phyloP scores from a whole-genome alignment of 2,888 invertebrate species.

The Agrotis exclamationis region DNA sequence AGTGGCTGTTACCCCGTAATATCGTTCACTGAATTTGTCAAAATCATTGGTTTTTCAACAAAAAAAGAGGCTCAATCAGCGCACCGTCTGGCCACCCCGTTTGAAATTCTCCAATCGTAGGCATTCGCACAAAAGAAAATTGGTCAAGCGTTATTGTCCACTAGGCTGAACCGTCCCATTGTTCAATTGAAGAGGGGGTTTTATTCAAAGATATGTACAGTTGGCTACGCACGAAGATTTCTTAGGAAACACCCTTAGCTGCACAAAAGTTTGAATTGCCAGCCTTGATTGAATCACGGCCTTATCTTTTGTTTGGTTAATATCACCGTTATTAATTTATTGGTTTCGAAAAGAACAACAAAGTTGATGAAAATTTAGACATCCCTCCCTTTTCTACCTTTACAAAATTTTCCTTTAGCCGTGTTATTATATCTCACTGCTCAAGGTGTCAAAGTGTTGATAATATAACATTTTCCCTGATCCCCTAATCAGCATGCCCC shows the following conservation, averaged over 20 bases:
- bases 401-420: background rate
- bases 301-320: conserved; percentile 71
- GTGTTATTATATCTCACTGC: background rate
- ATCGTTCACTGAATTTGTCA: conserved; percentile 82
- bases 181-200: conserved; percentile 86
- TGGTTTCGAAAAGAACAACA: conserved; percentile 46
- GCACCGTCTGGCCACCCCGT: conserved; percentile 79
- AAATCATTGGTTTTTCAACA: conserved; percentile 83
- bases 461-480: conserved; percentile 42
- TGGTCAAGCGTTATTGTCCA: conserved; percentile 90
- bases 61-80: conserved; percentile 86
- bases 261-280: conserved; percentile 77
- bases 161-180: conserved; percentile 85
- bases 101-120: conserved; percentile 88
- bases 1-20: conserved; percentile 58
- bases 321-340: conserved; percentile 59
- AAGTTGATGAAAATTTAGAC: background rate
- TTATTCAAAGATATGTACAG: conserved; percentile 85
- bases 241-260: conserved; percentile 75
- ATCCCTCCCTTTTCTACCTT: no score
- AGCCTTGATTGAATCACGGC: conserved; percentile 76
- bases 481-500: conserved; percentile 56
- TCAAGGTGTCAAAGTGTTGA: conserved; percentile 32
- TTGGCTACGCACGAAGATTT: conserved; percentile 78
- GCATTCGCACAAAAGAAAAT: conserved; percentile 89